Base-by-base conservation (phyloP, 1,140 invertebrate species). In the Nasonia longicornis region DNA sequence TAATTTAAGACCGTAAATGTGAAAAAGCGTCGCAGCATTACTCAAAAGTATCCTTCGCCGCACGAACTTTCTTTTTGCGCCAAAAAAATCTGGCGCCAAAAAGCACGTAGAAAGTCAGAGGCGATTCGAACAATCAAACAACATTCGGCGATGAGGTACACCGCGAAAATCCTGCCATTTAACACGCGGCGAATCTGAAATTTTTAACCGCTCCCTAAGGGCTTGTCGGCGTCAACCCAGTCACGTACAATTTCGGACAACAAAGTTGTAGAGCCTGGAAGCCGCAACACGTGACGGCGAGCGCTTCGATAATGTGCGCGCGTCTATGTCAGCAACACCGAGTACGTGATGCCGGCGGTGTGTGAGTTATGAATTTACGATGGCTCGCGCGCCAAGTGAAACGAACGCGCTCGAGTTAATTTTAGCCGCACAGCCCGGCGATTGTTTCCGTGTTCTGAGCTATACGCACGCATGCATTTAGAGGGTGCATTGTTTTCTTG, bases 211-310 rank as follows among this genome's bases (percentile, higher is more conserved):
- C 8, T 8, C 4, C 48, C 48, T 52, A 52, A 4, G 12, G 12
- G 11, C 16, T 58, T 20, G 52, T 38, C 7, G 35, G 0, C 29
- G 16, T 75, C 35, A 10, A 2, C 26, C 3, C 26, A 48, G 66
- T 52, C 66, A 48, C 66, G 42, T 78, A 67, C 45, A 31, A 78
- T 78, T 52, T 52, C 42, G 16, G 29, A 12, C 16, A 20, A 70
- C 45, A 52, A 78, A 78, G 58, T 70, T 52, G 11, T 20, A 4
- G 14, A 20, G 6, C 16, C 16, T 67, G 16, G 20, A 52, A 70
- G 45, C 76, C 66, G 63, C 66, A 70, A 70, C 66, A 78, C 76
- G 66, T 78, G 76, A 70, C 42, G 45, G 26, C 38, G 10, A 31
- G 35, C 45, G 22, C 35, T 70, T 58, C 45, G 8, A 52, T 58